Evolutionary conservation across 2,113 vertebrate species (phyloP), one percentile per base, ranked within the genome.

Genomic region (Crotalus helleri): DNA sequence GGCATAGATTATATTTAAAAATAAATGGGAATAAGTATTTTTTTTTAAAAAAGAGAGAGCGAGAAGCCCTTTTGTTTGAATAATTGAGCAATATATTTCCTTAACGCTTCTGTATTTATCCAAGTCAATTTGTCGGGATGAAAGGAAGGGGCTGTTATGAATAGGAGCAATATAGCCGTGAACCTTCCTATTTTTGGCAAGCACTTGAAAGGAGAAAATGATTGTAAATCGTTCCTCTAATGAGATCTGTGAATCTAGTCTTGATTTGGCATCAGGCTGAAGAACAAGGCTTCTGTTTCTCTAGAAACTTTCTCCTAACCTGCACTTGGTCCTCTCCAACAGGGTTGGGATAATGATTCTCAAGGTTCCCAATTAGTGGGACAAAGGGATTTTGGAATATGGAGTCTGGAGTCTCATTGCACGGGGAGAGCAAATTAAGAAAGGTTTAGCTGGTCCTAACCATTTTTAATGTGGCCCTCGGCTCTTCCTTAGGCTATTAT

Each of bases 91-190:
- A 54, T 96, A 94, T 86, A 23, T 92, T 95, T 95, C 61, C 93
- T 91, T 96, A 95, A 94, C 92, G 95, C 1, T 9, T 4, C 33
- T 39, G 4, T 96, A 93, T 96, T 96, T 97, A 74, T 97, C 46
- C 94, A 92, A 93, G 94, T 95, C 91, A 88, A 96, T 95, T 97
- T 97, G 96, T 96, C 92, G 87, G 74, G 86, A 86, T 95, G 51
- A 88, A 95, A 95, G 93, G 94, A 95, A 96, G 97, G 92, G 93
- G 69, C 53, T 96, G 24, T 93, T 96, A 89, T 96, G 93, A 95
- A 96, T 95, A 92, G 91, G 59, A 93, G 94, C 92, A 93, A 95
- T 93, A 87, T 21, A 94, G 86, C 92, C 15, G 94, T 46, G 86
- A 58, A 90, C 19, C 49, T 92, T 81, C 61, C 93, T 59, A 85